These are phyloP conservation scores for Rhopalosiphum padi DNA, from an alignment of 1,140 invertebrate genomes.

Conservation along the genomic window DNA sequence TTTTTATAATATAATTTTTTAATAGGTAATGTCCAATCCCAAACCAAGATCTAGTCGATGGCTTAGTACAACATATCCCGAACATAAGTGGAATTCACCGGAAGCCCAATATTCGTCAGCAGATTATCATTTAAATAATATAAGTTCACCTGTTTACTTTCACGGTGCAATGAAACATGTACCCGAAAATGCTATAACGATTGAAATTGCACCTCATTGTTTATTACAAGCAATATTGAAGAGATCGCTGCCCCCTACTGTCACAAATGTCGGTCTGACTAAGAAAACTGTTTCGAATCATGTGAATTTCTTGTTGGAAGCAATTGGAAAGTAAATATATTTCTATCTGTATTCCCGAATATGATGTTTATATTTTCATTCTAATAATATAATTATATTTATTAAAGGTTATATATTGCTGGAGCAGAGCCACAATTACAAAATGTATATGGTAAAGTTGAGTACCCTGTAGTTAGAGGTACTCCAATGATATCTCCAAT, in stretches of 20 bases:
- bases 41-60: constrained; percentile 68
- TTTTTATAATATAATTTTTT: not conserved
- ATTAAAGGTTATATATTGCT: constrained; percentile 71
- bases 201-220: constrained; percentile 70
- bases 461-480: constrained; percentile 75
- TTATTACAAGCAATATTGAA: constrained; percentile 84
- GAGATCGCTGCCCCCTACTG: constrained; percentile 68
- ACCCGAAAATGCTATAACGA: constrained; percentile 79
- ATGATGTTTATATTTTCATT: not conserved
- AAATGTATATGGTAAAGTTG: constrained; percentile 70
- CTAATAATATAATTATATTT: not conserved
- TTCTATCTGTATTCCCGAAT: not conserved
- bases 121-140: constrained; percentile 76
- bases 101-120: constrained; percentile 68
- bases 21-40: constrained; percentile 66
- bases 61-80: constrained; percentile 71
- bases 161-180: constrained; percentile 81
- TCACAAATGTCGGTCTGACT: constrained; percentile 79
- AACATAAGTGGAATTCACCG: constrained; percentile 63
- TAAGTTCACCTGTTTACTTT: constrained; percentile 78
- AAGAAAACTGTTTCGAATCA: constrained; percentile 77
- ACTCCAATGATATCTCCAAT: constrained; percentile 78
- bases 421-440: constrained; percentile 71
- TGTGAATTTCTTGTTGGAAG: constrained; percentile 73
- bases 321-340: constrained; percentile 71